Conservation (phyloP, 2,113 vertebrate species). For the Heptranchias perlo region DNA sequence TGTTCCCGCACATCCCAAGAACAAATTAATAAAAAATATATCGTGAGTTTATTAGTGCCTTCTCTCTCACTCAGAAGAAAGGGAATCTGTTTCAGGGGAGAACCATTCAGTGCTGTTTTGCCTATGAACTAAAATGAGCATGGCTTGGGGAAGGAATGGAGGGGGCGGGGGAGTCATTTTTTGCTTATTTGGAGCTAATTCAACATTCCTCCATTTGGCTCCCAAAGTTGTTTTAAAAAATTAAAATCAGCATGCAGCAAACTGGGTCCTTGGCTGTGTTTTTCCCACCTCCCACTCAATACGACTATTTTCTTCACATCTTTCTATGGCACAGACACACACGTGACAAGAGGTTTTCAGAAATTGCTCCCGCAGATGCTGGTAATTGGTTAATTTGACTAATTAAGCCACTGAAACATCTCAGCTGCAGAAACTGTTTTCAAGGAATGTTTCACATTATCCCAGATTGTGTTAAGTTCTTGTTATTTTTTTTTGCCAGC, state of each 20-base stretch:
- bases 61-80: background rate
- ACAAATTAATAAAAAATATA: background rate
- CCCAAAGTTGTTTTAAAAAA: background rate
- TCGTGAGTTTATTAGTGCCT: background rate
- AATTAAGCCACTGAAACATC: slow-evolving; percentile 8
- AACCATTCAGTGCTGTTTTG: background rate
- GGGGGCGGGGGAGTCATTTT: background rate
- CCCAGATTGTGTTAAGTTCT: background rate
- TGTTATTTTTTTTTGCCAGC: background rate
- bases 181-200: background rate
- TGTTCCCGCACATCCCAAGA: background rate
- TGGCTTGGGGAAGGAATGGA: too few relatives aligned
- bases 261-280: background rate
- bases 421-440: background rate
- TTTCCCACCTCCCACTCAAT: background rate
- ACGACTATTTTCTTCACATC: background rate
- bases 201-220: background rate
- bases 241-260: background rate
- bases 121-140: background rate
- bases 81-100: background rate
- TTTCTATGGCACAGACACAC: background rate
- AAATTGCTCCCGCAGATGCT: background rate
- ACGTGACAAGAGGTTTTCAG: background rate
- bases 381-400: background rate
- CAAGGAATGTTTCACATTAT: background rate